Conservation (phyloP, 2,888 invertebrate genomes). For the Epirrita christyi region DNA sequence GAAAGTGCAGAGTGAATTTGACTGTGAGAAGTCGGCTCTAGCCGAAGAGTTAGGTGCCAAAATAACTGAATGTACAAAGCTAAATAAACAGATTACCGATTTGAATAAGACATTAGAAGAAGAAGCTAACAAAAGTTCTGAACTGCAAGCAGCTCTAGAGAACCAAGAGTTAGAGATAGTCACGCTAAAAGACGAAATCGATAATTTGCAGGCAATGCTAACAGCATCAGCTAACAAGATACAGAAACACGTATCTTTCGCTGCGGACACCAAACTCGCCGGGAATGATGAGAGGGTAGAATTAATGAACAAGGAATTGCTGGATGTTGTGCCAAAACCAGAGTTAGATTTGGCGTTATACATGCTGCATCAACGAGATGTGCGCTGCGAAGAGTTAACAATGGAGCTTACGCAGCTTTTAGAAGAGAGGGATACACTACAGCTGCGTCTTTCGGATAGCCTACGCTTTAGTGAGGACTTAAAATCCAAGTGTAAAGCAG, state of each 20-base stretch:
- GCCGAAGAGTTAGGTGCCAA: slow-evolving; percentile 69
- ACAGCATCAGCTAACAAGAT: slow-evolving; percentile 64
- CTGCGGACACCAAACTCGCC: slow-evolving; percentile 71
- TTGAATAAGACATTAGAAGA: slow-evolving; percentile 81
- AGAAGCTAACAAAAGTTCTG: slow-evolving; percentile 80
- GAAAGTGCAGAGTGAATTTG: slow-evolving; percentile 53
- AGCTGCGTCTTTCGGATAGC: slow-evolving; percentile 92
- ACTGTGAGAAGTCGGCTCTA: slow-evolving; percentile 59
- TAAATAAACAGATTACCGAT: slow-evolving; percentile 81
- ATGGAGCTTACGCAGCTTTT: slow-evolving; percentile 92
- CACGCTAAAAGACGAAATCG: slow-evolving; percentile 87
- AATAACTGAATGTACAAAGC: slow-evolving; percentile 75
- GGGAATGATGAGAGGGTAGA: slow-evolving; percentile 43
- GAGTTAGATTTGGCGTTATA: slow-evolving; percentile 93
- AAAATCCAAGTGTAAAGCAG: slow-evolving; percentile 57
- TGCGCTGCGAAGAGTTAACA: slow-evolving; percentile 94
- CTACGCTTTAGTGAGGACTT: slow-evolving; percentile 88
- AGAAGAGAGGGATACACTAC: slow-evolving; percentile 94
- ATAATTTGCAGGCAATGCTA: slow-evolving; percentile 60
- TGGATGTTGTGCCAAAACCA: slow-evolving; percentile 80
- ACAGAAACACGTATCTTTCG: slow-evolving; percentile 77
- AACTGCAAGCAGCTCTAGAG: slow-evolving; percentile 86
- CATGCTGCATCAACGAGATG: slow-evolving; percentile 94
- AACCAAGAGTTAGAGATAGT: slow-evolving; percentile 90
- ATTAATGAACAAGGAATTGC: slow-evolving; percentile 56